A percentile compares a stretch with the other conserved stretches of the same genome.
These are phyloP conservation scores for Cephalopholis sonnerati DNA, from an alignment of 2,113 vertebrate genomes.

Conservation along the genomic window DNA sequence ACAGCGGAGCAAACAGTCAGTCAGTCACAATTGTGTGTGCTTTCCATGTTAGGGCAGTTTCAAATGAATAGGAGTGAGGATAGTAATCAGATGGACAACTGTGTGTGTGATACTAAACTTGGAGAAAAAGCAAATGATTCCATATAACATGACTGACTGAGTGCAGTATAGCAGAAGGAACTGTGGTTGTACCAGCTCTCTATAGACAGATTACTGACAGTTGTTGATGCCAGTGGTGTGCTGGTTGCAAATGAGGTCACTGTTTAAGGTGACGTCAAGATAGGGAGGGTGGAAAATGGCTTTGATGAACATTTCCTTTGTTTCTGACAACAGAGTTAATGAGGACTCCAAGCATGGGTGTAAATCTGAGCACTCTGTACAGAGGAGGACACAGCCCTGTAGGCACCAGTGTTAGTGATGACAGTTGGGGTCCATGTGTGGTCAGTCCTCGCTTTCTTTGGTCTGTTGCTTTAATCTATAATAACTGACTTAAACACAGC, in stretches of 20 bases:
- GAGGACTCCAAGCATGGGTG: constrained; percentile 13
- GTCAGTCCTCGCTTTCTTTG: not conserved
- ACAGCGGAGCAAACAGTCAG: not conserved
- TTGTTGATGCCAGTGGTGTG: not conserved
- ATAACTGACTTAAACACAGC: not conserved
- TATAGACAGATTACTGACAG: constrained; percentile 14
- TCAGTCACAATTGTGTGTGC: constrained; percentile 12
- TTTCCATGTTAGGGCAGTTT: constrained; percentile 22
- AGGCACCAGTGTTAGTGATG: not conserved
- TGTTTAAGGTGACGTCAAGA: not conserved
- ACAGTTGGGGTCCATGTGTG: not conserved
- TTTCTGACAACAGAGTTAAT: constrained; percentile 24
- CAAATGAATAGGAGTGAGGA: not conserved
- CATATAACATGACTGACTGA: no score
- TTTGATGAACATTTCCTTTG: constrained; percentile 13
- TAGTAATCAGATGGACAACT: not conserved
- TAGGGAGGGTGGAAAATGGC: not conserved
- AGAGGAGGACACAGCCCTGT: not conserved
- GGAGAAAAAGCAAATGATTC: not conserved
- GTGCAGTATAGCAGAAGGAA: not conserved
- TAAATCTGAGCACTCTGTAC: not conserved
- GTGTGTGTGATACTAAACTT: constrained; percentile 1
- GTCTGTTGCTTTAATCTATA: constrained; percentile 16
- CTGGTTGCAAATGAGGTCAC: constrained; percentile 14
- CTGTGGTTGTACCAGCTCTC: not conserved